These are phyloP conservation scores for Drosophila sturtevanti DNA, from an alignment of 1,140 invertebrate genomes.

Conservation along the genomic window DNA sequence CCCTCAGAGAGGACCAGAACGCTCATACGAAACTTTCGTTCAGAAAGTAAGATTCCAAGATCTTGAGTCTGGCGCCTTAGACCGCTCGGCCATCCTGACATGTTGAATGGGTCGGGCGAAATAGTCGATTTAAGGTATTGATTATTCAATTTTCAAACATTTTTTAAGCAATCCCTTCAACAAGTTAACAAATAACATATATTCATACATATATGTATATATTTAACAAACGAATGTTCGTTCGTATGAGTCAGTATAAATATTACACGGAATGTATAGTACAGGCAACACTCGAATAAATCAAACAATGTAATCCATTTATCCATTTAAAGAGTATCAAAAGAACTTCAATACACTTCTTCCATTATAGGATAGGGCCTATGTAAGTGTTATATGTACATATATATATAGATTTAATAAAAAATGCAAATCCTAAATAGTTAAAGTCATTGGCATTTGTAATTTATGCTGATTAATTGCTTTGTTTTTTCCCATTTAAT, in stretches of 20 bases:
- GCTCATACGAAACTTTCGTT: constrained; percentile 77
- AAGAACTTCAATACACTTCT: background rate
- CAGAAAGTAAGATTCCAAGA: constrained; percentile 25
- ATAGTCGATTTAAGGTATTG: background rate
- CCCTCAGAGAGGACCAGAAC: constrained; percentile 92
- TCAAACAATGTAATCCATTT: no score
- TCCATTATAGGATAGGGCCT: constrained; percentile 25
- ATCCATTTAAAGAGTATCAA: background rate
- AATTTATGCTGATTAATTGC: constrained; percentile 65
- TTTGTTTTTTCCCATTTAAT: constrained; percentile 68
- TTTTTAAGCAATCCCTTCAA: no score
- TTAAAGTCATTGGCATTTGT: constrained; percentile 41
- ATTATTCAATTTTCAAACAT: background rate
- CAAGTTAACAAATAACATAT: no score
- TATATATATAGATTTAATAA: constrained; percentile 7
- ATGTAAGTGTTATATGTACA: constrained; percentile 8
- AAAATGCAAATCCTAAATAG: constrained; percentile 36
- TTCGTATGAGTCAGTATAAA: background rate
- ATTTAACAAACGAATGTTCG: background rate
- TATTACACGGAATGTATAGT: no score
- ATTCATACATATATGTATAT: no score
- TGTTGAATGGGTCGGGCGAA: constrained; percentile 83
- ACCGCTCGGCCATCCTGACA: constrained; percentile 88
- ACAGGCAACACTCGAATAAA: no score
- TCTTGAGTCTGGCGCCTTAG: constrained; percentile 89